These are phyloP conservation scores for Drosophila sp. DNA, from an alignment of 1,140 invertebrate species.

Conservation along the genomic window DNA sequence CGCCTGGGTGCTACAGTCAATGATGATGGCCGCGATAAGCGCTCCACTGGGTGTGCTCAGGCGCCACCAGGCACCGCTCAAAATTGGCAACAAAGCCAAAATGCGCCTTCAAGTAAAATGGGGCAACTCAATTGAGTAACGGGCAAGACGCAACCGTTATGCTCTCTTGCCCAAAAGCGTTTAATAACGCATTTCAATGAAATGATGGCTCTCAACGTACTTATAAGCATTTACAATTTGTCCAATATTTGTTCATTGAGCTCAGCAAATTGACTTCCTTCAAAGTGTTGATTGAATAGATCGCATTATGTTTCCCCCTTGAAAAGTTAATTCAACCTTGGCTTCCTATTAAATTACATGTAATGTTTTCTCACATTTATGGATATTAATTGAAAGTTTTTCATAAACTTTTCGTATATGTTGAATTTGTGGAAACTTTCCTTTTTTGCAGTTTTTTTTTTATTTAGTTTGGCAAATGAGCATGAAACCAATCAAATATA, in stretches of 20 bases:
- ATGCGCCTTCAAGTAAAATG: slow-evolving; percentile 35
- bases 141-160: slow-evolving; percentile 1
- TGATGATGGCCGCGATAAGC: slow-evolving; percentile 76
- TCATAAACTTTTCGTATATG: no score
- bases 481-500: no score
- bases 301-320: no score
- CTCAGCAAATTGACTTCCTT: slow-evolving; percentile 14
- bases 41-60: slow-evolving; percentile 73
- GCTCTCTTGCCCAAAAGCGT: slow-evolving; percentile 29
- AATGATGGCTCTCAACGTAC: slow-evolving; percentile 24
- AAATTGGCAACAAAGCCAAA: slow-evolving; percentile 39
- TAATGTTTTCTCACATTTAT: no score
- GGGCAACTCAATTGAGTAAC: slow-evolving; percentile 17
- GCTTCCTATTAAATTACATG: no score
- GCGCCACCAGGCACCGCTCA: slow-evolving; percentile 39
- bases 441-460: not conserved
- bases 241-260: slow-evolving; percentile 8
- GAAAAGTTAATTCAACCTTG: no score
- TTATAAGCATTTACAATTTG: slow-evolving; percentile 25
- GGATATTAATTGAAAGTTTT: not conserved
- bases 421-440: no score
- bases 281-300: slow-evolving; percentile 19
- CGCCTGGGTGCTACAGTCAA: slow-evolving; percentile 65
- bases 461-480: not conserved
- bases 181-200: slow-evolving; percentile 45